phyloP scores from a whole-genome alignment of 2,888 invertebrate species.

The Dichetophora obliterata region DNA sequence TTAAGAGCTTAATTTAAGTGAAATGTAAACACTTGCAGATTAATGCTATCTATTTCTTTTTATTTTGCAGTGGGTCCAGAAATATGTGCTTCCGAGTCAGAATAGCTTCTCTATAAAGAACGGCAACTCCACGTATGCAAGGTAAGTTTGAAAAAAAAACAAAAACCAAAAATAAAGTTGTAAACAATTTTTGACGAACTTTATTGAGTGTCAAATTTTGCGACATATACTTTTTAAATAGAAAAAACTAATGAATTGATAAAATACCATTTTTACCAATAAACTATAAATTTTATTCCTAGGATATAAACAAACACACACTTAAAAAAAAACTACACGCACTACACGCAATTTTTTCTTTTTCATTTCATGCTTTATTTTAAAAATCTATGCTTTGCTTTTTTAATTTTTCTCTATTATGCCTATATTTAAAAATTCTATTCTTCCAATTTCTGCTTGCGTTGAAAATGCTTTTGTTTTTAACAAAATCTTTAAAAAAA shows the following conservation, averaged over 20 bases:
- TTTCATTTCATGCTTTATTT: neutral
- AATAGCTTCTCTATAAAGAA: slow-evolving; percentile 72
- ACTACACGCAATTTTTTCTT: slow-evolving; percentile 19
- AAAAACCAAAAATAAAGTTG: neutral
- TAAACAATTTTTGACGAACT: neutral
- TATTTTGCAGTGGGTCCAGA: slow-evolving; percentile 71
- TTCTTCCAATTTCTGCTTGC: neutral
- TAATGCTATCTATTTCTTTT: slow-evolving; percentile 47
- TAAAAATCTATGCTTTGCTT: slow-evolving; percentile 13
- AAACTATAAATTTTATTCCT: slow-evolving; percentile 5
- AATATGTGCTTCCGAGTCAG: slow-evolving; percentile 73
- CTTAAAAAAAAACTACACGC: slow-evolving; percentile 11
- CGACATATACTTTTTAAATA: neutral
- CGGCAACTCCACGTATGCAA: slow-evolving; percentile 73
- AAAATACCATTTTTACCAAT: neutral
- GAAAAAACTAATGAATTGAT: neutral
- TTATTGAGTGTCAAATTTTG: neutral
- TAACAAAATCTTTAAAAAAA: neutral
- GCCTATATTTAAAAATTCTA: neutral
- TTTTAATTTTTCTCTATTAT: slow-evolving; percentile 17
- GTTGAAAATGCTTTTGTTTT: neutral
- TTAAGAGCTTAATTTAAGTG: neutral
- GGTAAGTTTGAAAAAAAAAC: slow-evolving; percentile 71
- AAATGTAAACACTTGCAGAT: neutral
- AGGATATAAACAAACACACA: slow-evolving; percentile 17